Evolutionary conservation across 2,113 vertebrate species (phyloP), one percentile per base, ranked within the genome.

Genomic region (Perognathus longimembris): DNA sequence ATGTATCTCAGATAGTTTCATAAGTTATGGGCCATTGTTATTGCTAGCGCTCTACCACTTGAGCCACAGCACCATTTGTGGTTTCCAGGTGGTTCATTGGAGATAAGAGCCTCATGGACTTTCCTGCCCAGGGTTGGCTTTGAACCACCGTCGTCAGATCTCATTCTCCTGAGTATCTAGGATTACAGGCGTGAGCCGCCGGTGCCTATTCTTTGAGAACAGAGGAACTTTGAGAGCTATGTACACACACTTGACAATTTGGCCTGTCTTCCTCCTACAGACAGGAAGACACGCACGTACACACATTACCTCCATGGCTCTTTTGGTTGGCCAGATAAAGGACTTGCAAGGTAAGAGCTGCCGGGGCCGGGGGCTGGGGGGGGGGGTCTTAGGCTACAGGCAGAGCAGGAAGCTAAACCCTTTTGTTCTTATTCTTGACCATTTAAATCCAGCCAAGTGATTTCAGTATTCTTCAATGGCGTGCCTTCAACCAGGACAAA

Each of bases 331-430:
- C 40, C 11, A 10, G 26, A n/a, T 7, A 10, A 66, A n/a, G 57
- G 42, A n/a, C 5, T 22, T 8, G 8, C 3, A 64, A 8, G 28
- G 4, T 0, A 22, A 42, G 15, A 80, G 34, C 28, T 90, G 45
- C 11, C 4, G 4, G 5, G 0, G 40, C 36, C 8, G 42, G 6
- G 34, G 12, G n/a, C n/a, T n/a, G n/a, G n/a, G n/a, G n/a, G n/a
- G n/a, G n/a, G n/a, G n/a, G 2, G 9, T 1, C 0, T n/a, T 15
- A 45, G 57, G 64, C 0, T 22, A 0, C 6, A 1, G 0, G 7
- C 45, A 59, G 50, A 59, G 36, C 59, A 32, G 3, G 50, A 24
- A 38, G 22, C 28, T 3, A 0, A 32, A 30, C 32, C 36, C 34
- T 76, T 38, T 36, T 21, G 34, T 50, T 26, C 10, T 34, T 40